Base-by-base conservation (phyloP, 2,888 invertebrate species). In the Oasisia sp. region DNA sequence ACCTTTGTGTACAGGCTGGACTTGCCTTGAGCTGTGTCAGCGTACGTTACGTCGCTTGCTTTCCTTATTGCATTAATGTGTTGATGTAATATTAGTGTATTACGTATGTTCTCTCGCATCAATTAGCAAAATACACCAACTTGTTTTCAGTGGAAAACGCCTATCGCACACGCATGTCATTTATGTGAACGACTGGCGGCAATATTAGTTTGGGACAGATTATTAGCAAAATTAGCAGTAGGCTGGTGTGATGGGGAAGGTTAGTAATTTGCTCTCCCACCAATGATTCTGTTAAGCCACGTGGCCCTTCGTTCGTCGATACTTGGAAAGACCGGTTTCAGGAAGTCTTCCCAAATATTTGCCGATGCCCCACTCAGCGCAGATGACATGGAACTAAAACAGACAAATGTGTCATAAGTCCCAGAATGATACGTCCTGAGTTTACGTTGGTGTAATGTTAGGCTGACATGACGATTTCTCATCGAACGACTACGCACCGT, bases 291-390 rank as follows among this genome's bases (percentile, higher is more conserved):
- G 27, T 74, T 74, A 74, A 74, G 74, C 74, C 74, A 74, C 1
- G 74, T 74, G 27, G 74, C 74, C 74, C 19, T 74, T 74, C n/a
- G 27, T 74, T 74, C 74, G 74, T 74, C 74, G 19, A 74, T n/a
- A 27, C n/a, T 74, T 74, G 74, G 74, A 19, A 74, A 3, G 14
- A 19, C 7, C 0, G 74, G 74, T 19, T 74, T 74, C 1, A 74
- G 74, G 74, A 74, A 27, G 74, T 74, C 74, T 74, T 74, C 74
- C 74, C 74, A 74, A 19, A 74, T 74, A 74, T 74, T 74, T 74
- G 74, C 74, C 19, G 74, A 27, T 74, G 74, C 1, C 74, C 74
- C 74, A 74, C 74, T 74, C 19, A 74, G 74, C 19, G 74, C 74
- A n/a, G 74, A 74, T 19, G 74, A 74, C 74, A 74, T 74, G 74